Evolutionary conservation across 2,888 invertebrate species (phyloP), one percentile per base, ranked within the genome.

Genomic region (Cecidostiba fungosa): DNA sequence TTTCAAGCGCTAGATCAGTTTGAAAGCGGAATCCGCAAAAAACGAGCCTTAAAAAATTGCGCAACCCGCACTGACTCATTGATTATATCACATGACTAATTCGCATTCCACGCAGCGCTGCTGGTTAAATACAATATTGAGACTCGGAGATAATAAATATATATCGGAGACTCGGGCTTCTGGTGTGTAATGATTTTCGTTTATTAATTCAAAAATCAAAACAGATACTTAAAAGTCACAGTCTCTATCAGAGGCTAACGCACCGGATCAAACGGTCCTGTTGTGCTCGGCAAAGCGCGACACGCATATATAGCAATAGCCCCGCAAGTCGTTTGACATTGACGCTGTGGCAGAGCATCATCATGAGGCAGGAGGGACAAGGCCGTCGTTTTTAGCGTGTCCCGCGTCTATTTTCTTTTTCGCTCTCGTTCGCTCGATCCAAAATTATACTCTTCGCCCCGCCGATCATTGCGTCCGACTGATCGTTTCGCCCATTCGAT

Each of bases 11-110:
- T n/a, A n/a, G n/a, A n/a, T n/a, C n/a, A n/a, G 59, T 6, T 5
- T 23, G 59, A 5, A 36, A 32, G 19, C 23, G 69, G 66, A 82
- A 77, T 82, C 19, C 29, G 14, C 19, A 32, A 74, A 74, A 54
- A 82, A 76, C 32, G 69, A 77, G 32, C 32, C 50, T 70, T 66
- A n/a, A 54, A 69, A 82, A 66, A 86, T 87, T 82, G 59, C 59
- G 50, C 83, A 72, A 70, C 26, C n/a, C 36, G 26, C n/a, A 8
- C 19, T 80, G 77, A 85, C 54, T 85, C 80, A 85, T 62, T 77
- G 80, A 80, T 85, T 77, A 54, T 80, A 77, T 85, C 80, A 80
- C 84, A 78, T 80, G 84, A 80, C 80, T 85, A 74, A 80, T 32
- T 66, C 59, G 26, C 80, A 47, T 85, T 85, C 69, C 76, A 43